phyloP scores from a whole-genome alignment of 1,140 invertebrate species.

The Hyphantria cunea region DNA sequence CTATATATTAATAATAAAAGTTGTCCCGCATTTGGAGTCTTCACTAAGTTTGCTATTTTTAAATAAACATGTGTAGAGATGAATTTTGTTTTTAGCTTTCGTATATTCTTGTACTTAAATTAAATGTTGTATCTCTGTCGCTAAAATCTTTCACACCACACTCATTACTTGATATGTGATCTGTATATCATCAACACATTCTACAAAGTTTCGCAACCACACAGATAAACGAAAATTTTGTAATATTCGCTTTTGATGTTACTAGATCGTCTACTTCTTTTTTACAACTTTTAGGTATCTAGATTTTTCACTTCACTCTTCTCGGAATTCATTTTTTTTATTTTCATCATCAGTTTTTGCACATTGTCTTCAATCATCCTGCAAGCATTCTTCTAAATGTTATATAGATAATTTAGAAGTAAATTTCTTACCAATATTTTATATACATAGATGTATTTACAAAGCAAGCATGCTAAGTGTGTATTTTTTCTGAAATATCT shows the following conservation, averaged over 20 bases:
- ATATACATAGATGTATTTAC: too few species aligned
- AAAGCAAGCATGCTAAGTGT: too few species aligned
- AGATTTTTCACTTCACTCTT: too few species aligned
- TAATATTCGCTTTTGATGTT: conserved; percentile 25
- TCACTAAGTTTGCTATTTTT: conserved; percentile 21
- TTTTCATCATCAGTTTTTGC: too few species aligned
- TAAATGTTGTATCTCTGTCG: conserved; percentile 30
- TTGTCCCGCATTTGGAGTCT: conserved; percentile 48
- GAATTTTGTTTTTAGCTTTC: conserved; percentile 29
- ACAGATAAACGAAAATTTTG: conserved; percentile 13
- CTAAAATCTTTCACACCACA: conserved; percentile 15
- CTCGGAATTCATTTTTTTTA: too few species aligned
- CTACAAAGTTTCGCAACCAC: conserved; percentile 1
- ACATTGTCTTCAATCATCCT: too few species aligned
- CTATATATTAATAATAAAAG: conserved; percentile 51
- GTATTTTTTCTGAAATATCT: too few species aligned
- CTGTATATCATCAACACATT: conserved; percentile 4
- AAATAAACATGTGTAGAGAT: conserved; percentile 31
- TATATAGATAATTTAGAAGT: too few species aligned
- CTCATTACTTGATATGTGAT: conserved; percentile 11
- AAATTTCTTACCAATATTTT: too few species aligned
- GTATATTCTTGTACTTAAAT: conserved; percentile 25
- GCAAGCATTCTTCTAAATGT: too few species aligned
- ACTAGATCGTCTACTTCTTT: conserved; percentile 12
- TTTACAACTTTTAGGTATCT: neutral